Base-by-base conservation (phyloP, 2,797 vertebrate genomes). In the Choloepus didactylus region DNA sequence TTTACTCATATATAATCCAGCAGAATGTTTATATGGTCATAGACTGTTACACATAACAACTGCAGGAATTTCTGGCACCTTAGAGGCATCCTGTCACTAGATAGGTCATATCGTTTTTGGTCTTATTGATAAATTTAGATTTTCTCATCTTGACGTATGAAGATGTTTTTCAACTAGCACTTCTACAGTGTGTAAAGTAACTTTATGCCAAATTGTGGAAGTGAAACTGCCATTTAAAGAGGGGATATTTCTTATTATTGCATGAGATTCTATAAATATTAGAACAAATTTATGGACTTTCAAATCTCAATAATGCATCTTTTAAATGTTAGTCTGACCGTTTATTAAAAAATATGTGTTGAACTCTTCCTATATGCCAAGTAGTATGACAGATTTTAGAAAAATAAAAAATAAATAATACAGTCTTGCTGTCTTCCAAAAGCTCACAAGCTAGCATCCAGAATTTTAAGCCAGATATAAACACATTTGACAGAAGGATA, bases 281-380 rank as follows among this genome's bases (percentile, higher is more conserved):
- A 92, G 49, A 72, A 94, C 70, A 88, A 90, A 85, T 59, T 11
- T 60, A 94, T 35, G 41, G 9, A 38, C 82, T 88, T 93, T 70
- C 69, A 59, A 23, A 9, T 79, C 86, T 95, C 80, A 90, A 70
- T 1, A 23, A 64, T 60, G 2, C 51, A 54, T 64, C 64, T 85
- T 80, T 87, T 79, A 85, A 97, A 95, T 87, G 62, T 89, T 70
- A 69, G 0, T 88, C 59, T 94, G 35, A 72, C 41, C 62, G 66
- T 64, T 86, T 86, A 94, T 83, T 86, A 60, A 95, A 95, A 96
- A 97, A 95, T 70, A 81, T 82, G 38, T 96, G 88, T 86, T 93
- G 64, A 95, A 49, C 46, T 85, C 76, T 86, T 93, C 2, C 38
- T 81, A 25, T 85, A 35, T n/a, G 9, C 73, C 72, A 29, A 8